Base-by-base conservation (phyloP, 2,888 invertebrate species). In the Hoplodrina blanda region DNA sequence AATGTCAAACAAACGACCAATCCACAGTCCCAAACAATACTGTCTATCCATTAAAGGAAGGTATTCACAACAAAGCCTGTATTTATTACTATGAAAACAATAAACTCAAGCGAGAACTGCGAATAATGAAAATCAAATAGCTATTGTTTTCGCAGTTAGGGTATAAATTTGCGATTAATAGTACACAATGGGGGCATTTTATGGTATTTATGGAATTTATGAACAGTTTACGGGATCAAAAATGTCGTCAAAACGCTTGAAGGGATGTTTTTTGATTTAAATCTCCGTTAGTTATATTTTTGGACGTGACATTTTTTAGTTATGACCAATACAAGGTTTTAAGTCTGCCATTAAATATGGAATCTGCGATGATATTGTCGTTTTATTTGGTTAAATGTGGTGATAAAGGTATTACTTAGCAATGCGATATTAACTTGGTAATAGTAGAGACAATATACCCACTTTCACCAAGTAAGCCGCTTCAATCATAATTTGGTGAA, bases 81-180 rank as follows among this genome's bases (percentile, higher is more conserved):
- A 84, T 84, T 84, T 84, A 84, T 82, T 69, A 73, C 78, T 66
- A 60, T 59, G 8, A 75, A 75, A 62, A 83, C 85, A 81, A 85
- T 82, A 84, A 84, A 81, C 76, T 64, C 52, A 60, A 73, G 57
- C 56, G 67, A 74, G 56, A 75, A 70, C 20, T 57, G 59, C 65
- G 74, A 68, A 78, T 80, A 84, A 84, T 80, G 85, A 82, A 80
- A 83, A 85, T 85, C 85, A 83, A 83, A 79, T 68, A 46, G 55
- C 82, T 63, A 73, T 85, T 85, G 84, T 83, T 66, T 65, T 75
- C 64, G 69, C 25, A 82, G 77, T 81, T 73, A 53, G 46, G 54
- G 62, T 76, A 80, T 85, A 85, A 85, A 83, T 80, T 68, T 71
- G 49, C 72, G 41, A 67, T 73, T 60, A 66, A 80, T 67, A 63